These are phyloP conservation scores for Pogonus chalceus DNA, from an alignment of 1,140 invertebrate genomes.

Conservation along the genomic window DNA sequence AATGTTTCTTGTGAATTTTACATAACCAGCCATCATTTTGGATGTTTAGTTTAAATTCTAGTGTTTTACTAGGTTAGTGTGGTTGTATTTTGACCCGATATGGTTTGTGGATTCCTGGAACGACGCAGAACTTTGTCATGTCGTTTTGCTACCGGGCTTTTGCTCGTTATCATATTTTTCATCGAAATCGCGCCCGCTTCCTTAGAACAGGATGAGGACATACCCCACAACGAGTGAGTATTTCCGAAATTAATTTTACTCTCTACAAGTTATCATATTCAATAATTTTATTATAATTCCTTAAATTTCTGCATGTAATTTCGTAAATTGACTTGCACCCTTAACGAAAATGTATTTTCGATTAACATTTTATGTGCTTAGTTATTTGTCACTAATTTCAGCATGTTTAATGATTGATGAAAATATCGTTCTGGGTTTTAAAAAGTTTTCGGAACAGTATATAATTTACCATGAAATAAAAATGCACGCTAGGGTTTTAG, in stretches of 20 bases:
- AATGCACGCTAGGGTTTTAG: no score
- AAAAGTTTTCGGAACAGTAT: no score
- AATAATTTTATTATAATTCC: background rate
- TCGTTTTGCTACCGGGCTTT: conserved; percentile 1
- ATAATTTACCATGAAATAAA: no score
- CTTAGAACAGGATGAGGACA: conserved; percentile 67
- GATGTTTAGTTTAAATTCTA: conserved; percentile 3
- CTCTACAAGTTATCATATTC: background rate
- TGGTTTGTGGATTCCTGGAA: conserved; percentile 3
- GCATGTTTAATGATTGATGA: no score
- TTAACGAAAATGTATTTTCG: no score
- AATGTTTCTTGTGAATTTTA: conserved; percentile 1
- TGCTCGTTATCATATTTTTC: conserved; percentile 12
- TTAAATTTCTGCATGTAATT: no score
- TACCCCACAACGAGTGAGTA: conserved; percentile 74
- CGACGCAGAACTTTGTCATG: background rate
- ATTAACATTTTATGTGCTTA: no score
- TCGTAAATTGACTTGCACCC: no score
- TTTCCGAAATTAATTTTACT: background rate
- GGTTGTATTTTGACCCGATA: conserved; percentile 5
- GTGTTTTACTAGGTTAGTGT: conserved; percentile 1
- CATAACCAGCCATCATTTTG: background rate
- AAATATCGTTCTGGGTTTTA: no score
- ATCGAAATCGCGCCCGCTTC: conserved; percentile 25
- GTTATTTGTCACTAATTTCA: no score